Conservation (phyloP, 2,888 invertebrate species). For the Clitarchus hookeri region DNA sequence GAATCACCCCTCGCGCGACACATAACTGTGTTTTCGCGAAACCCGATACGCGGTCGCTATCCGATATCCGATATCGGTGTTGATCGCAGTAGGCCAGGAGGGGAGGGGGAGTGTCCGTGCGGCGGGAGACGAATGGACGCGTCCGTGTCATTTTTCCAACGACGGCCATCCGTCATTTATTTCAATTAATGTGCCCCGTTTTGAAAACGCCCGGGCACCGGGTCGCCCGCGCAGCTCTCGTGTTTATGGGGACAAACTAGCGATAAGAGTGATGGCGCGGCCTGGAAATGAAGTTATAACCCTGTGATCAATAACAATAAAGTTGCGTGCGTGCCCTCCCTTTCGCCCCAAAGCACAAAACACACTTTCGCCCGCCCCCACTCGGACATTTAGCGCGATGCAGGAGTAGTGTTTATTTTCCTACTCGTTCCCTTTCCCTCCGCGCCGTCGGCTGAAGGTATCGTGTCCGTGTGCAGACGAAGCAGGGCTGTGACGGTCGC, state of each 20-base stretch:
- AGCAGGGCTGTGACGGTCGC: no score
- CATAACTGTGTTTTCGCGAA: conserved; percentile 7
- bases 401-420: no score
- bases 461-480: no score
- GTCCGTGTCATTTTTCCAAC: background rate
- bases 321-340: background rate
- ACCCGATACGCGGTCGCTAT: background rate
- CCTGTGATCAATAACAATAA: conserved; percentile 22
- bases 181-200: conserved; percentile 25
- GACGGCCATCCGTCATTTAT: conserved; percentile 19
- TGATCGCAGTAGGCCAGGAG: background rate
- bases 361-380: no score
- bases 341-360: no score
- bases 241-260: conserved; percentile 14
- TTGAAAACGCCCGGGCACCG: background rate
- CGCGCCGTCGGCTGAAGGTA: no score
- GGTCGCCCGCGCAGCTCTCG: background rate
- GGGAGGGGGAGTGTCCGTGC: background rate
- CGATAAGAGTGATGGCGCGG: conserved; percentile 14
- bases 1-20: background rate
- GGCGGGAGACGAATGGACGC: conserved; percentile 2
- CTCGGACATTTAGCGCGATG: no score
- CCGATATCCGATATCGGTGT: background rate
- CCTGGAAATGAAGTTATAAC: conserved; percentile 25
- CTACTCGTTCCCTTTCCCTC: no score